A percentile compares a stretch with the other conserved stretches of the same genome.
These are phyloP conservation scores for Steatocranus sp. DNA, from an alignment of 2,797 vertebrate genomes.

Conservation along the genomic window DNA sequence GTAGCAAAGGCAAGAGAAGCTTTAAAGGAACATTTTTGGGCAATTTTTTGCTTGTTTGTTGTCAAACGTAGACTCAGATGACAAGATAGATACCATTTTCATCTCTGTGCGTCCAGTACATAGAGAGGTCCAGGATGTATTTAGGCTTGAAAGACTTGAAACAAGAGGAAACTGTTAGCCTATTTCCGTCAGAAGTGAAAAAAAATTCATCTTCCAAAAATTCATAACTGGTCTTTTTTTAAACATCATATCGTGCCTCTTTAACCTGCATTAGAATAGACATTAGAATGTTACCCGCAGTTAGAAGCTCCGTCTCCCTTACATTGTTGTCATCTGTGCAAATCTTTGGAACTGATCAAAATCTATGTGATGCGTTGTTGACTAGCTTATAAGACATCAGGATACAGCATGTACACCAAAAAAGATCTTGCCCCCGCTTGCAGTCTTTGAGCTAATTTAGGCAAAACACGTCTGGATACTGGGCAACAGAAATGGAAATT, in stretches of 20 bases:
- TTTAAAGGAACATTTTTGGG: neutral
- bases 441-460: conserved; percentile 48
- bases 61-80: neutral
- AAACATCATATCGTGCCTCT: conserved; percentile 5
- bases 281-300: neutral
- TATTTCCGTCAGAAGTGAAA: conserved; percentile 21
- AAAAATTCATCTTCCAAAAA: neutral
- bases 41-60: neutral
- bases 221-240: neutral
- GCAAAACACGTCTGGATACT: conserved; percentile 16
- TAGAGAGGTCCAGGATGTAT: neutral
- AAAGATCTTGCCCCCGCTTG: neutral
- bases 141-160: conserved; percentile 8
- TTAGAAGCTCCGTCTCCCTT: neutral
- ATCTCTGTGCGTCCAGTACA: neutral
- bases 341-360: conserved; percentile 25
- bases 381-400: conserved; percentile 1
- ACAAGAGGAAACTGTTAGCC: neutral
- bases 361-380: conserved; percentile 1
- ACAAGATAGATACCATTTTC: conserved; percentile 5
- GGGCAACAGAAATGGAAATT: conserved; percentile 23
- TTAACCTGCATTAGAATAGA: conserved; percentile 31
- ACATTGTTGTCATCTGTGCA: conserved; percentile 20
- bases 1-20: neutral
- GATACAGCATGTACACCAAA: conserved; percentile 19